Percentiles rank a stretch among this genome's conserved stretches.
These are phyloP conservation scores for Eupleurogrammus muticus DNA, from an alignment of 2,797 vertebrate species.

Conservation along the genomic window DNA sequence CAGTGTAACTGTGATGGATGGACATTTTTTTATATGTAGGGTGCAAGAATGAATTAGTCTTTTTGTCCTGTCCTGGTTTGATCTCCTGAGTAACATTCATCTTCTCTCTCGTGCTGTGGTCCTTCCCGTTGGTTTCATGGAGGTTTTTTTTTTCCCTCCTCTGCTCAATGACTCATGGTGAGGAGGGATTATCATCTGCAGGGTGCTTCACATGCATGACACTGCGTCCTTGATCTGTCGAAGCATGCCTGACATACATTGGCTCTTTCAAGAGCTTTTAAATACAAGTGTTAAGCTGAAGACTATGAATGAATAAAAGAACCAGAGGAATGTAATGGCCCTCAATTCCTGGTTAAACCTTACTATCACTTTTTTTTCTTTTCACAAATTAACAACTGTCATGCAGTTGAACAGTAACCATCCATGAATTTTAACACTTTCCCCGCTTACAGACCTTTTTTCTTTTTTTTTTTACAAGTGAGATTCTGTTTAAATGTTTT, in stretches of 20 bases:
- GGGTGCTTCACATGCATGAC: conserved; percentile 33
- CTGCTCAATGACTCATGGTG: conserved; percentile 23
- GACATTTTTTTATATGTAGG: too few species aligned
- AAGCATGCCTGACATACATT: not conserved
- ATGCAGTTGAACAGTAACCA: not conserved
- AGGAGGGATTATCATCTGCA: conserved; percentile 30
- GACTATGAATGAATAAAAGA: conserved; percentile 24
- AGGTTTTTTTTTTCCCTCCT: conserved; percentile 5
- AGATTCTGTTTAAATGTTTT: too few species aligned
- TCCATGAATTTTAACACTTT: not conserved
- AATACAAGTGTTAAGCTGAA: conserved; percentile 13
- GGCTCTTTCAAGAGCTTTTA: conserved; percentile 23
- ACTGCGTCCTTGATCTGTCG: conserved; percentile 42
- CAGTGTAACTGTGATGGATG: too few species aligned
- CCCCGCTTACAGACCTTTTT: too few species aligned
- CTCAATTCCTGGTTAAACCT: not conserved
- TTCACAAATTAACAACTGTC: not conserved
- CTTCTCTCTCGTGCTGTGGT: not conserved
- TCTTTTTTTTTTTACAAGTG: too few species aligned
- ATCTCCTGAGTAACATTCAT: conserved; percentile 7
- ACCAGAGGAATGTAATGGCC: conserved; percentile 2
- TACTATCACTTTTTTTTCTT: not conserved
- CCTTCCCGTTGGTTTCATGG: conserved; percentile 2
- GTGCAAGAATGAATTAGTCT: conserved; percentile 9
- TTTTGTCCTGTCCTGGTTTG: conserved; percentile 1